phyloP scores from a whole-genome alignment of 2,797 vertebrate genomes.

The Alca torda region DNA sequence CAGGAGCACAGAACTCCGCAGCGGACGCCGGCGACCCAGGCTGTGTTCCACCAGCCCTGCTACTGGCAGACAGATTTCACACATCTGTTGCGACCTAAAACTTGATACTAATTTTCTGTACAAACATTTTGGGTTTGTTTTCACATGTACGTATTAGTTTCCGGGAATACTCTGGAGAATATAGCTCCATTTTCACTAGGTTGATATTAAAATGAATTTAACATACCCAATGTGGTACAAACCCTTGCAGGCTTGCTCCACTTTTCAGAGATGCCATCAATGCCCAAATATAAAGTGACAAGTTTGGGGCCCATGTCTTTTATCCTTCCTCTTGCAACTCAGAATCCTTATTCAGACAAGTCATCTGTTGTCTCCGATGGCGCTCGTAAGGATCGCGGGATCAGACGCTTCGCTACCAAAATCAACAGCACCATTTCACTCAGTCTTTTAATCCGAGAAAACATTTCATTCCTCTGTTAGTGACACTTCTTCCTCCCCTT shows the following conservation, averaged over 20 bases:
- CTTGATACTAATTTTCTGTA: neutral
- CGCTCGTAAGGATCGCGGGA: neutral
- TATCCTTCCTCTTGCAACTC: neutral
- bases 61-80: neutral
- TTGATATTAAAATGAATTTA: neutral
- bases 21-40: neutral
- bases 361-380: neutral
- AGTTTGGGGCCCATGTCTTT: neutral
- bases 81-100: neutral
- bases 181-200: neutral
- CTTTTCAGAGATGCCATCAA: neutral
- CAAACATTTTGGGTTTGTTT: slow-evolving; percentile 5
- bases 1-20: neutral
- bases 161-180: neutral
- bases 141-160: neutral
- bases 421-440: neutral
- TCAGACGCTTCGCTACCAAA: neutral
- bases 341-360: neutral
- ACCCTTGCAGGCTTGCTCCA: neutral
- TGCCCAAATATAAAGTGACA: neutral
- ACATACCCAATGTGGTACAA: neutral
- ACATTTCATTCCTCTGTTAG: slow-evolving; percentile 20
- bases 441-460: neutral
- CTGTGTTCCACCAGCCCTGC: neutral
- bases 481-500: neutral